Evolutionary conservation across 2,888 invertebrate species (phyloP), one percentile per base, ranked within the genome.

Genomic region (Drosophila mayaguana): DNA sequence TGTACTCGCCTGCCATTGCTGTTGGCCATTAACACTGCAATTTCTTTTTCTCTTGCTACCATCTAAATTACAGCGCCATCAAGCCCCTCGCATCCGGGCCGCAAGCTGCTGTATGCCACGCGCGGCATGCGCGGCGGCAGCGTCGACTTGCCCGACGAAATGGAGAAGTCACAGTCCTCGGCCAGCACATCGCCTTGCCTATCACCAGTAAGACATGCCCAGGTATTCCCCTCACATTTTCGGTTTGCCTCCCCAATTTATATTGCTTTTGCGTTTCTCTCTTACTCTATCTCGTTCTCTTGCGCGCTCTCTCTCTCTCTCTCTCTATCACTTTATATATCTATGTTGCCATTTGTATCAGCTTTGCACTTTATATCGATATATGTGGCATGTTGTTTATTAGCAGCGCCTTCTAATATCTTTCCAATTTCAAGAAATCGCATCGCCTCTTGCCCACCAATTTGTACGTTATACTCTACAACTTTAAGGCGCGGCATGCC

Each of bases 121-220:
- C 95, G 97, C 73, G 96, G 96, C 70, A 96, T 97, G 88, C 94
- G 98, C 72, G 98, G 98, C 95, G 98, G 97, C 92, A 98, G 98
- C 75, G 97, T 98, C 78, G 98, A 98, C 89, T 94, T 98, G 51
- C 98, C 98, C 1, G 97, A 97, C 89, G 97, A 97, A 69, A 97
- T 97, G 92, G 96, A 96, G 83, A 97, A 98, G 92, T 97, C 97
- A 63, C 95, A 97, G 67, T 98, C 97, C 43, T 98, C 97, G 28
- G 97, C 97, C 72, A 97, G 97, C 91, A 97, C 97, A 18, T 98
- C 98, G 46, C 98, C 98, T 3, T 98, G 98, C 91, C 97, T 98
- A 16, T 98, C 98, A 81, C 98, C 98, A 40, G 95, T 95, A 83
- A 95, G 95, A 91, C 94, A 95, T 90, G 92, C 91, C 91, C 92